Base-by-base conservation (phyloP, 2,888 invertebrate genomes). In the Acanthosoma haemorrhoidale region DNA sequence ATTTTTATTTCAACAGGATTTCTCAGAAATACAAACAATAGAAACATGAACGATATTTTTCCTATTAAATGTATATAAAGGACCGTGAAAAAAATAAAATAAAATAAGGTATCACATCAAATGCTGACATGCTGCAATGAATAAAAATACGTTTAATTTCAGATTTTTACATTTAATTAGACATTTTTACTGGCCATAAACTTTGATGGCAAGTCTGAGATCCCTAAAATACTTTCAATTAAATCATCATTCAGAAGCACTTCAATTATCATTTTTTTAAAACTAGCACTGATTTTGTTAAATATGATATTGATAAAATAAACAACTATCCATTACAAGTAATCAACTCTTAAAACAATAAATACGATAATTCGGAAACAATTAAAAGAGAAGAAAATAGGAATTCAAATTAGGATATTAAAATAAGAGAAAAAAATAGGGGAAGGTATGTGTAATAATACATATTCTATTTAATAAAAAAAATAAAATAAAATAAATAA, bases 281-380 rank as follows among this genome's bases (percentile, higher is more conserved):
- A 43, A 21, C 18, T 43, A 18, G 9, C 18, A 21, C 13, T 43
- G 25, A 21, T 43, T 43, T 43, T 21, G 25, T 21, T 43, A 43
- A 21, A 43, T 32, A 32, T 9, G 8, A 41, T 43, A 43, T 43
- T 43, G 43, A 43, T 43, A 43, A 18, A 43, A 43, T n/a, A n/a
- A n/a, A n/a, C n/a, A n/a, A n/a, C n/a, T n/a, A n/a, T n/a, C n/a
- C n/a, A n/a, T n/a, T n/a, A n/a, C n/a, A n/a, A n/a, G n/a, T n/a
- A n/a, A n/a, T n/a, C n/a, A n/a, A n/a, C n/a, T n/a, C n/a, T n/a
- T n/a, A n/a, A n/a, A 21, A 43, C 43, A 43, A 43, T 43, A 4
- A 21, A 21, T 63, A 39, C 63, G 39, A 38, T 39, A 63, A 63
- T 36, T 63, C 63, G 38, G 63, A 38, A 63, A 63, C 63, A 63